Percentiles rank a stretch among this genome's conserved stretches.
These are phyloP conservation scores for Bombus picipes DNA, from an alignment of 1,140 invertebrate species.

Conservation along the genomic window DNA sequence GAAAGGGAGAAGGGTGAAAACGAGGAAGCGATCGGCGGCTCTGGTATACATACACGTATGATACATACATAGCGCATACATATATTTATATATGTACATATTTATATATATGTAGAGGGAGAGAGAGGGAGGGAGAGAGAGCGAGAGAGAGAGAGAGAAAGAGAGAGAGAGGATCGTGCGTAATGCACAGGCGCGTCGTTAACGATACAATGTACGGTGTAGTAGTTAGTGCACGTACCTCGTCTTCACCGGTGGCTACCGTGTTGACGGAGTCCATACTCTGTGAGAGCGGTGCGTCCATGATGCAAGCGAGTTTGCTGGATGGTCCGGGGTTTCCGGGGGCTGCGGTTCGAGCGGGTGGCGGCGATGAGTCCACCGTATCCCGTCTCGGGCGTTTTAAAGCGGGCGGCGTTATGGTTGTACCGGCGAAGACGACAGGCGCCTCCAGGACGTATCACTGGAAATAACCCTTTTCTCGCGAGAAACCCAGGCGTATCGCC, in stretches of 20 bases:
- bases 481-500: slow-evolving; percentile 68
- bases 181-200: slow-evolving; percentile 35
- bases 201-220: slow-evolving; percentile 1
- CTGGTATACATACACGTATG: background rate
- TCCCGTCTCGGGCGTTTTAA: slow-evolving; percentile 85
- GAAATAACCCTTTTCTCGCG: slow-evolving; percentile 71
- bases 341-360: slow-evolving; percentile 79
- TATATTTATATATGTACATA: background rate
- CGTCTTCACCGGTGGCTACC: slow-evolving; percentile 92
- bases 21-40: slow-evolving; percentile 36
- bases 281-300: slow-evolving; percentile 88
- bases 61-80: background rate
- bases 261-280: slow-evolving; percentile 97
- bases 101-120: too few species aligned
- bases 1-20: slow-evolving; percentile 39
- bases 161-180: background rate
- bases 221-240: slow-evolving; percentile 85
- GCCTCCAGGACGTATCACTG: slow-evolving; percentile 81
- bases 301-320: slow-evolving; percentile 81
- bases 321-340: slow-evolving; percentile 78
- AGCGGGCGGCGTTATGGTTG: slow-evolving; percentile 83
- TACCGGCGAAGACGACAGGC: slow-evolving; percentile 82
- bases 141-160: slow-evolving; percentile 8
- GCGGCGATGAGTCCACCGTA: slow-evolving; percentile 81
- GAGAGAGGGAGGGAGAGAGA: background rate